Evolutionary conservation across 1,140 invertebrate genomes (phyloP).

Genomic region (Eupeodes corollae): DNA sequence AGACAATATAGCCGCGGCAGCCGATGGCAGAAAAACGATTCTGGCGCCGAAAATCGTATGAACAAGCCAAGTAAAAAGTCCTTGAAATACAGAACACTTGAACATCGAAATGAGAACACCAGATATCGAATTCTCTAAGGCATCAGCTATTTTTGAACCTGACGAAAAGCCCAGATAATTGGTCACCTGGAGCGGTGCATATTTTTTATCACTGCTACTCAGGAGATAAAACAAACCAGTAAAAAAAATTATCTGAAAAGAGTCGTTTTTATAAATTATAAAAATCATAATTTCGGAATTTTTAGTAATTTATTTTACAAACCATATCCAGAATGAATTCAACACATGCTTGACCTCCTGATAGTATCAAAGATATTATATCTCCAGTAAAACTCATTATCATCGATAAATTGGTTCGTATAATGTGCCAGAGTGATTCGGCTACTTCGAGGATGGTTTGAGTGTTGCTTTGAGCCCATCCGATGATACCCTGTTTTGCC

Average conservation of each 20-base stretch:
- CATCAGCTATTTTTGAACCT: conserved; percentile 57
- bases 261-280: conserved; percentile 8
- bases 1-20: conserved; percentile 80
- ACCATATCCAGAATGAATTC: conserved; percentile 89
- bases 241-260: conserved; percentile 78
- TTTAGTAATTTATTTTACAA: conserved; percentile 25
- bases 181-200: conserved; percentile 74
- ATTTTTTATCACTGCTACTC: conserved; percentile 74
- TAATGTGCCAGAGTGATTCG: conserved; percentile 84
- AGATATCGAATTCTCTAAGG: conserved; percentile 54
- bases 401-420: conserved; percentile 87
- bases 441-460: conserved; percentile 80
- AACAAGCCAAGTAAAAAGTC: conserved; percentile 94
- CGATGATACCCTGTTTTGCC: conserved; percentile 50
- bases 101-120: conserved; percentile 87
- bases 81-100: conserved; percentile 95
- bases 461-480: conserved; percentile 84
- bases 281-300: background rate
- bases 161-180: conserved; percentile 64
- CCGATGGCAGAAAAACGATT: conserved; percentile 89
- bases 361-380: conserved; percentile 75
- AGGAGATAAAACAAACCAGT: conserved; percentile 93
- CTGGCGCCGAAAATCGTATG: conserved; percentile 91
- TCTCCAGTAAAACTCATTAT: conserved; percentile 77
- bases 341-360: conserved; percentile 84